Base-by-base conservation (phyloP, 2,888 invertebrate genomes). In the Pomacea canaliculata region DNA sequence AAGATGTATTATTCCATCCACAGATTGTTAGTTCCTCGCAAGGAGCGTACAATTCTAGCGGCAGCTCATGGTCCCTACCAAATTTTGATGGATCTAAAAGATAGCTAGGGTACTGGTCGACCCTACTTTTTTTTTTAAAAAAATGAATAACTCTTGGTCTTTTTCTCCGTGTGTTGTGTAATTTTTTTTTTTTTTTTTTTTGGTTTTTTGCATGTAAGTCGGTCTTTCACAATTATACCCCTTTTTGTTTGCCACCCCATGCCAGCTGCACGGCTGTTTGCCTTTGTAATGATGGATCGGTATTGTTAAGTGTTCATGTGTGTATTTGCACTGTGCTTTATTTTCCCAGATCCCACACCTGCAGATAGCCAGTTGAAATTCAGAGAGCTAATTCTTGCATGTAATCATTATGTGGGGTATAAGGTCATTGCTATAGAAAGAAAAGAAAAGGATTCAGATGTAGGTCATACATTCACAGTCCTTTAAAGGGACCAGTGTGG, bases 51-150 rank as follows among this genome's bases (percentile, higher is more conserved):
- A 80, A 77, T 78, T 75, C 78, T 70, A 80, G 80, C 67, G 79
- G 82, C 70, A 82, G 82, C 73, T 81, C 80, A 48, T 82, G 82
- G 82, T 82, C 82, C 68, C 70, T 82, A 77, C 82, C 82, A 71
- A 77, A 78, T 66, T 82, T 80, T 76, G 80, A 82, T 80, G 78
- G 78, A 71, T 72, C 81, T 62, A 79, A 81, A 79, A 82, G 81
- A 77, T 82, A 82, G 78, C 81, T 77, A 74, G 77, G 73, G 72
- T 77, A 71, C 56, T 74, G 68, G 51, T 74, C 49, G 48, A 71
- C 63, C 49, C 60, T 60, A 62, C 71, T 71, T 71, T 56, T 48
- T 56, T 48, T 68, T 73, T 37, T 23, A 5, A 37, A 37, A 5
- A 37, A 37, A 56, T 56, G 8, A 56, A 56, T 56, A 10, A 56